Evolutionary conservation across 2,888 invertebrate species (phyloP), one percentile per base, ranked within the genome.

Genomic region (Leptinotarsa rubiginosa): DNA sequence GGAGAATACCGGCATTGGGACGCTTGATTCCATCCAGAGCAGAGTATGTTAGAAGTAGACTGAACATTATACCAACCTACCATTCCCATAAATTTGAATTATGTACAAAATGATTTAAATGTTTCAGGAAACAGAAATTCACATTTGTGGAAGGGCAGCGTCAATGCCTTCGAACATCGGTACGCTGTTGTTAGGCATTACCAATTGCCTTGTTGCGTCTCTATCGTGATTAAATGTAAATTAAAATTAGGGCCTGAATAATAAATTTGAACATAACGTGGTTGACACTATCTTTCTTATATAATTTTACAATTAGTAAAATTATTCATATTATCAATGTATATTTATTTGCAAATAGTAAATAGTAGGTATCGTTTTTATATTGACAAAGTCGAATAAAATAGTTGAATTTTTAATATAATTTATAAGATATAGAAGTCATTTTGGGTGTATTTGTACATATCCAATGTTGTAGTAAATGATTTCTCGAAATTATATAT

Each of bases 51-150:
- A 41, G 10, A 41, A 41, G 31, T 41, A 41, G 2, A 41, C 41
- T 10, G 10, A 10, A 41, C 10, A 41, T 41, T 41, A 41, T 41
- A 41, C 41, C 41, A 41, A 41, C 41, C 10, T 41, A 41, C 41
- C 41, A 10, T 41, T 41, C 41, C 41, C 2, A 41, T 41, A 41
- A 41, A 41, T 41, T 41, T 41, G 10, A 41, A 41, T 41, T 41
- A 10, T 41, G 2, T 41, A 41, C 2, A 41, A 41, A 41, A 31
- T 31, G 10, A 10, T 31, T 31, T 31, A 7, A 7, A 31, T 31
- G 31, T 86, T 88, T 49, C 86, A 92, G 92, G 92, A 92, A 89
- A 92, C 91, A 79, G 92, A 92, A 85, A 92, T 92, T 80, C 90
- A 89, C 80, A 90, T 92, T 47, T 92, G 92, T 84, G 92, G 92